Evolutionary conservation across 2,888 invertebrate species (phyloP).

Genomic region (Caenorhabditis virilis): DNA sequence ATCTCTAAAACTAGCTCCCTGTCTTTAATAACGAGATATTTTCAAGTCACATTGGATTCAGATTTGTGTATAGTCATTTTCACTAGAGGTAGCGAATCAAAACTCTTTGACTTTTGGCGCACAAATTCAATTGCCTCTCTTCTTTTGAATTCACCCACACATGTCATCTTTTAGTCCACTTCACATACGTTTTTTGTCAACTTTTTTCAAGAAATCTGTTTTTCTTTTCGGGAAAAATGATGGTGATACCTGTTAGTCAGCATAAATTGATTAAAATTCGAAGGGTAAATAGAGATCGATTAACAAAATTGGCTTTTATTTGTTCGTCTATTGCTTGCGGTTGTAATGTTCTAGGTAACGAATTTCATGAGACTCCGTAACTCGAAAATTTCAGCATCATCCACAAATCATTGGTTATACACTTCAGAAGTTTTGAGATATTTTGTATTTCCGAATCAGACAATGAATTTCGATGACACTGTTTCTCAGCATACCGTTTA

Average conservation of each 20-base stretch:
- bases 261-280: slow-evolving; percentile 67
- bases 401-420: slow-evolving; percentile 67
- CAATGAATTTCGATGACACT: slow-evolving; percentile 50
- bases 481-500: slow-evolving; percentile 36
- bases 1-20: no score
- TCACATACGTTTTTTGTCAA: no score
- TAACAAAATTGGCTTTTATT: slow-evolving; percentile 53
- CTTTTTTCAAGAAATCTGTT: neutral
- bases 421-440: slow-evolving; percentile 67
- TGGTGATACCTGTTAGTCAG: slow-evolving; percentile 66
- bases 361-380: neutral
- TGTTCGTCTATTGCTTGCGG: slow-evolving; percentile 51
- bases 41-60: no score
- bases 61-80: no score
- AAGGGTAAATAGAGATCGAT: slow-evolving; percentile 51
- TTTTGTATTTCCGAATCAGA: slow-evolving; percentile 62
- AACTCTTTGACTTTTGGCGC: no score
- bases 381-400: slow-evolving; percentile 47
- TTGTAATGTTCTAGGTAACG: slow-evolving; percentile 51
- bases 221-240: slow-evolving; percentile 39
- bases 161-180: no score
- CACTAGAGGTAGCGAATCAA: no score
- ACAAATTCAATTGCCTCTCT: no score
- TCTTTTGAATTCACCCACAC: no score
- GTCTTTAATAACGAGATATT: no score